Evolutionary conservation across 35 echinoderm and acorn worm genomes (phyloP).

Genomic region (Hemicentrotus pulcherrimus): DNA sequence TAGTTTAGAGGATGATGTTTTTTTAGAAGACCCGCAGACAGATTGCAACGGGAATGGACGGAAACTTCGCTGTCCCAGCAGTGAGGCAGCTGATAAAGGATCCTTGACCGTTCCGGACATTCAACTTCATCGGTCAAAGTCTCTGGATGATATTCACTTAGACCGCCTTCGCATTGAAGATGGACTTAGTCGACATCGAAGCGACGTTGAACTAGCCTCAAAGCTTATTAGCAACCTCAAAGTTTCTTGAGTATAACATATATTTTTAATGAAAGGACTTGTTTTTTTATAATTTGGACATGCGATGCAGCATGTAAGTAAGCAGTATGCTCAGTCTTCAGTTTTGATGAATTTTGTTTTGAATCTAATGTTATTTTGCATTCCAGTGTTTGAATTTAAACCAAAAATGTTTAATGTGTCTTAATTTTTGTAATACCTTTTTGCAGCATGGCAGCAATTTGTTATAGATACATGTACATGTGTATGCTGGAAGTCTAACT

Average conservation of each 20-base stretch:
- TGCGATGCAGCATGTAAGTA: neutral
- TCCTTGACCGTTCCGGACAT: neutral
- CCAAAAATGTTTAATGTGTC: neutral
- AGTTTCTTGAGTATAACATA: conserved; percentile 46
- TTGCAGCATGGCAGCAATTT: neutral
- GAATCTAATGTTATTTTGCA: neutral
- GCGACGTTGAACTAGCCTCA: conserved; percentile 70
- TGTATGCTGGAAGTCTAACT: too few species aligned
- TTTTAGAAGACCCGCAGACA: conserved; percentile 37
- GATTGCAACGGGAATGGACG: neutral
- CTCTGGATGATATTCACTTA: conserved; percentile 63
- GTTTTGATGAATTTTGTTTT: neutral
- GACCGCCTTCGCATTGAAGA: neutral
- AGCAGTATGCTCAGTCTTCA: neutral
- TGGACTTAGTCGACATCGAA: conserved; percentile 13
- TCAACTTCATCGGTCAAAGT: conserved; percentile 63
- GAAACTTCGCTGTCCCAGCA: conserved; percentile 12
- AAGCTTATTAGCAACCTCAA: conserved; percentile 58
- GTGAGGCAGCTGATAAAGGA: neutral
- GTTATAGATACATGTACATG: too few species aligned
- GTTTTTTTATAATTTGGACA: neutral
- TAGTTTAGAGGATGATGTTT: neutral
- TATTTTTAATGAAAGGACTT: neutral
- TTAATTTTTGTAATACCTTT: neutral
- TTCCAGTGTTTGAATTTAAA: neutral